Evolutionary conservation across 2,888 invertebrate species (phyloP), one percentile per base, ranked within the genome.

Genomic region (Protodeltote pygarga): DNA sequence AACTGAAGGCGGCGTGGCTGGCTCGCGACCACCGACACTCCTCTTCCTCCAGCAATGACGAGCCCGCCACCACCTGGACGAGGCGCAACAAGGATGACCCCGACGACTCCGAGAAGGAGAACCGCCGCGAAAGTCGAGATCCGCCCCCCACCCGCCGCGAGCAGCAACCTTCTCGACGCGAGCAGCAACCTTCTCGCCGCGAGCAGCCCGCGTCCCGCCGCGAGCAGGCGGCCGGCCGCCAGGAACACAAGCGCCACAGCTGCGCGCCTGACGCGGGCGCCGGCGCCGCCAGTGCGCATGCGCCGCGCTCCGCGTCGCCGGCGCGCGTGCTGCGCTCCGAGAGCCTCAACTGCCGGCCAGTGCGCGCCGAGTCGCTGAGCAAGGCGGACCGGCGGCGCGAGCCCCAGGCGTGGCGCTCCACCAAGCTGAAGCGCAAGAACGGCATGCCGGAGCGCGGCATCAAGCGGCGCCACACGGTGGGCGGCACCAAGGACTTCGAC

Each of bases 401-500:
- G 71, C 83, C 88, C 38, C 86, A 89, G 65, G 84, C 89, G 34
- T 88, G 88, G 79, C 93, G 93, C 68, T 88, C 92, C 65, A 93
- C 94, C 38, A 95, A 95, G 79, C 86, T 95, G 46, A 95, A 96
- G 84, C 89, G 95, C 62, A 95, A 95, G 86, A 95, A 95, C 82
- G 95, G 95, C 51, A 95, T 94, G 95, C 95, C 94, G n/a, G 95
- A 95, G 83, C 91, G 95, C 62, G 96, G 96, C 57, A 96, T 97
- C 74, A 97, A 97, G 86, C 94, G 98, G 27, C 93, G 98, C 16
- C 98, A 98, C 89, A 98, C 98, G 0, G 97, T 98, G 5, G 98
- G 98, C 54, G 98, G 98, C 40, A 96, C 97, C n/a, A 97, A 97
- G 86, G 98, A 98, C 87, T 96, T 92, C 83, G 92, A 92, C 82